phyloP scores from a whole-genome alignment of 2,888 invertebrate genomes.

The Notocelia uddmanniana region DNA sequence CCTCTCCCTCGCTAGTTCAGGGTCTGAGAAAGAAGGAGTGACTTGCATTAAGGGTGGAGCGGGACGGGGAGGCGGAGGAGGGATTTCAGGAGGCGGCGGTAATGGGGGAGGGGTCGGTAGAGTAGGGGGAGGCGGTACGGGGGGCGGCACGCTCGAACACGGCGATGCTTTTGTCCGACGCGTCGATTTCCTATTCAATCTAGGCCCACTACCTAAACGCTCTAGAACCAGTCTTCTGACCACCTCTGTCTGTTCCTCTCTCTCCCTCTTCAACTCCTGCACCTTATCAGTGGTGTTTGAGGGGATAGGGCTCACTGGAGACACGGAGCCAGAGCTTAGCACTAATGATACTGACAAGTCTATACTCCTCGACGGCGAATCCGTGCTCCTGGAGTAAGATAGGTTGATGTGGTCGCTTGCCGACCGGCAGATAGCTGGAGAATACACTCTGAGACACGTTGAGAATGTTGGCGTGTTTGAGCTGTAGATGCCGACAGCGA shows the following conservation, averaged over 20 bases:
- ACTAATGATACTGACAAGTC: slow-evolving; percentile 62
- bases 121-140: slow-evolving; percentile 54
- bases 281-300: slow-evolving; percentile 86
- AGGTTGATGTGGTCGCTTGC: slow-evolving; percentile 75
- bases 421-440: slow-evolving; percentile 79
- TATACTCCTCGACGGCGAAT: slow-evolving; percentile 63
- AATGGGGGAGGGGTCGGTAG: slow-evolving; percentile 57
- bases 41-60: slow-evolving; percentile 68
- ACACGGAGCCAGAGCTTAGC: slow-evolving; percentile 65
- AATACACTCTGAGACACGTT: slow-evolving; percentile 67
- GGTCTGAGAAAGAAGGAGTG: slow-evolving; percentile 84
- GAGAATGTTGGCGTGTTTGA: slow-evolving; percentile 54
- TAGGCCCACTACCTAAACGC: slow-evolving; percentile 82
- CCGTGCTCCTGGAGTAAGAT: slow-evolving; percentile 61
- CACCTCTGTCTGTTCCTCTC: slow-evolving; percentile 93
- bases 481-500: slow-evolving; percentile 43
- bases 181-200: slow-evolving; percentile 58
- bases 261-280: slow-evolving; percentile 91
- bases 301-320: slow-evolving; percentile 76
- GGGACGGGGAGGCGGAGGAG: slow-evolving; percentile 60
- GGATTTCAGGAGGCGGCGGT: slow-evolving; percentile 47
- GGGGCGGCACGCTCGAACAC: slow-evolving; percentile 57
- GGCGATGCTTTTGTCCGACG: slow-evolving; percentile 58
- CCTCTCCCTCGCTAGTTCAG: slow-evolving; percentile 86
- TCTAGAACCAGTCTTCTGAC: slow-evolving; percentile 94